Conservation (phyloP, 2,888 invertebrate species). For the Stratiomys singularior region DNA sequence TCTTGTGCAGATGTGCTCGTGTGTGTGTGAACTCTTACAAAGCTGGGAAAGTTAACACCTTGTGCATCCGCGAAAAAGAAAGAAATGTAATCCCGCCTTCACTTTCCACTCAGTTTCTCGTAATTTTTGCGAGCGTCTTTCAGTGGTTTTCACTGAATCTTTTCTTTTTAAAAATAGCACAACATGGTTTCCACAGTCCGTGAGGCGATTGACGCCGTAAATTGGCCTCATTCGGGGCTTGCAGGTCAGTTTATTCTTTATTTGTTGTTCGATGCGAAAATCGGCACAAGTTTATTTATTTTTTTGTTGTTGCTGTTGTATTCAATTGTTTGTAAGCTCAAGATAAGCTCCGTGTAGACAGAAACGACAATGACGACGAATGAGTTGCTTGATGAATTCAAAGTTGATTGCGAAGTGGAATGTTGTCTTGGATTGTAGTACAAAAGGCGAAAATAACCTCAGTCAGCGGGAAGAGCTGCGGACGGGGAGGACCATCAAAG, state of each 20-base stretch:
- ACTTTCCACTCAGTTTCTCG: too few relatives aligned
- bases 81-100: too few relatives aligned
- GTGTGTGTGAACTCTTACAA: too few relatives aligned
- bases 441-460: too few relatives aligned
- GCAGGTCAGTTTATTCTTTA: slow-evolving; percentile 25
- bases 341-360: slow-evolving; percentile 7
- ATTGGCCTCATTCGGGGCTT: slow-evolving; percentile 20
- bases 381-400: slow-evolving; percentile 1
- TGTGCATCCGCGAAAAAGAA: too few relatives aligned
- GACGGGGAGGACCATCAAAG: too few relatives aligned
- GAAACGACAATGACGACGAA: not conserved
- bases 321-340: slow-evolving; percentile 10
- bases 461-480: too few relatives aligned
- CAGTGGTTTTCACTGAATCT: not conserved
- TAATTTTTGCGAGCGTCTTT: too few relatives aligned
- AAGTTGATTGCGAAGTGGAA: not conserved
- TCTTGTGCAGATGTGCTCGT: too few relatives aligned
- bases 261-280: slow-evolving; percentile 21
- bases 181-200: not conserved
- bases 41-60: too few relatives aligned
- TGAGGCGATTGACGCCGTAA: slow-evolving; percentile 3
- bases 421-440: too few relatives aligned
- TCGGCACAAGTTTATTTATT: slow-evolving; percentile 14
- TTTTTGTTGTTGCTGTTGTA: too few relatives aligned
- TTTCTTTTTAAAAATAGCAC: not conserved